These are phyloP conservation scores for Micropterix aruncella DNA, from an alignment of 2,888 invertebrate species.

Conservation along the genomic window DNA sequence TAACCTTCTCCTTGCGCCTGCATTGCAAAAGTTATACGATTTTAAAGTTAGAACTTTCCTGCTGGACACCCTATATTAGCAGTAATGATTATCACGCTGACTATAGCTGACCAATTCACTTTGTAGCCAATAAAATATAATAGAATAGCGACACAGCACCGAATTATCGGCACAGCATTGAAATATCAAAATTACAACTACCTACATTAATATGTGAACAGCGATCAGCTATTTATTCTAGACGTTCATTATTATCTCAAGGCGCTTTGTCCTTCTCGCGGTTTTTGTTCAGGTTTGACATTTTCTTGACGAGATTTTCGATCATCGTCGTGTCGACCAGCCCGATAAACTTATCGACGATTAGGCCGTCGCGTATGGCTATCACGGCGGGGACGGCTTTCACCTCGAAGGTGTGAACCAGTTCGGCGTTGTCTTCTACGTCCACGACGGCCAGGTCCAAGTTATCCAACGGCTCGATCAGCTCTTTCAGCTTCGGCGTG, in stretches of 20 bases:
- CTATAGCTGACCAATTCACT: too few species aligned
- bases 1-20: too few species aligned
- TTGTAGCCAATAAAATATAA: too few species aligned
- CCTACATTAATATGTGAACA: too few species aligned
- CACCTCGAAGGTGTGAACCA: constrained; percentile 67
- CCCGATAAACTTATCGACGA: constrained; percentile 79
- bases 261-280: constrained; percentile 9
- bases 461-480: constrained; percentile 55
- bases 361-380: constrained; percentile 68
- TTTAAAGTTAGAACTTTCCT: too few species aligned
- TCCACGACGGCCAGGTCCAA: constrained; percentile 71
- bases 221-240: too few species aligned
- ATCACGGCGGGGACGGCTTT: constrained; percentile 75
- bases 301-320: constrained; percentile 58
- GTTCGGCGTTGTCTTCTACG: constrained; percentile 67
- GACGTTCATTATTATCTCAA: constrained; percentile 1
- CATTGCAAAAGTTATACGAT: too few species aligned
- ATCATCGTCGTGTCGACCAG: constrained; percentile 72
- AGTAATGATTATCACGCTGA: too few species aligned
- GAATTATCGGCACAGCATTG: too few species aligned
- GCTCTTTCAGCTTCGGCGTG: constrained; percentile 66
- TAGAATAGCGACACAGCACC: too few species aligned
- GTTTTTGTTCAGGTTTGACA: constrained; percentile 20
- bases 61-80: too few species aligned
- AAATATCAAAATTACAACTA: too few species aligned